phyloP scores from a whole-genome alignment of 2,888 invertebrate species.

The Leptinotarsa tumamoca region DNA sequence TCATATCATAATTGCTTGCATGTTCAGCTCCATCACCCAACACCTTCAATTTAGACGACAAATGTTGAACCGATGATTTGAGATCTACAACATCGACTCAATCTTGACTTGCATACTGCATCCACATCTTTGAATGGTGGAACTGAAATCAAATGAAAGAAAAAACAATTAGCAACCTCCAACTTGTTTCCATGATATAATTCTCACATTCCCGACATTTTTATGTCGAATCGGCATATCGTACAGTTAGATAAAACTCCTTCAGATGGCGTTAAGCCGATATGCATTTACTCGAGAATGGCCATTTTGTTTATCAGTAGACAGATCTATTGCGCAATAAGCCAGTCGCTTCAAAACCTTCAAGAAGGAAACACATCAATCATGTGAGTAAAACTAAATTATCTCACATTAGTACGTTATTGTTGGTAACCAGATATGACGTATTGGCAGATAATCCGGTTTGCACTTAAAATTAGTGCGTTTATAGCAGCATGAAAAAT shows the following conservation, averaged over 20 bases:
- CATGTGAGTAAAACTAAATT: slow-evolving; percentile 27
- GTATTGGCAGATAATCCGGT: slow-evolving; percentile 31
- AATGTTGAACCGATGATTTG: no score
- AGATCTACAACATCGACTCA: no score
- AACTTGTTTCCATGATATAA: no score
- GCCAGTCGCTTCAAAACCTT: slow-evolving; percentile 25
- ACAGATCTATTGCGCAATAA: slow-evolving; percentile 19
- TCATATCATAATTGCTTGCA: no score
- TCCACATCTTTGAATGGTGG: no score
- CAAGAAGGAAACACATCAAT: slow-evolving; percentile 22
- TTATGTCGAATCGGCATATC: slow-evolving; percentile 20
- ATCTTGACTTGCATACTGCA: no score
- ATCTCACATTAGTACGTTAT: slow-evolving; percentile 30
- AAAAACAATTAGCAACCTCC: no score
- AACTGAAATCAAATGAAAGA: no score
- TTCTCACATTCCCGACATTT: no score
- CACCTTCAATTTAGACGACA: no score
- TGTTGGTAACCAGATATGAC: slow-evolving; percentile 23
- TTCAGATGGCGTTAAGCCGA: slow-evolving; percentile 14
- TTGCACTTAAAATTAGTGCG: slow-evolving; percentile 4
- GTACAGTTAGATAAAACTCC: slow-evolving; percentile 21
- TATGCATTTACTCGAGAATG: slow-evolving; percentile 17
- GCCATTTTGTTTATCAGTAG: slow-evolving; percentile 22
- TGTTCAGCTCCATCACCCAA: no score
- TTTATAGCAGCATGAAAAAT: no score